phyloP scores from a whole-genome alignment of 2,888 invertebrate species.

The Morpho deidamia region DNA sequence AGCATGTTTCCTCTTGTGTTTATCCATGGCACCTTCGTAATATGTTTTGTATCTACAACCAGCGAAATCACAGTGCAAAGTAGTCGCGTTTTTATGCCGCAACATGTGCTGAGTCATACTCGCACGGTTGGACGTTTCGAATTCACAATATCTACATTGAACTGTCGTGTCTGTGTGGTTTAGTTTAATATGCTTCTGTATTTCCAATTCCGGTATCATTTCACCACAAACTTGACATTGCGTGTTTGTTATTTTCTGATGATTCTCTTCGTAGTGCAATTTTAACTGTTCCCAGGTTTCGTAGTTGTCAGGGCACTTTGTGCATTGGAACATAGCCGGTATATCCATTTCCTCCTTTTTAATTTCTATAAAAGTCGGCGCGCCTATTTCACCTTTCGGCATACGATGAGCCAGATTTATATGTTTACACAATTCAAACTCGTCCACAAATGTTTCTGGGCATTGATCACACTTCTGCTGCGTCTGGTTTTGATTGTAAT shows the following conservation, averaged over 20 bases:
- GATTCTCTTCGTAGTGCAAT: slow-evolving; percentile 53
- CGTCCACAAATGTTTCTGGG: slow-evolving; percentile 49
- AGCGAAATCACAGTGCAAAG: slow-evolving; percentile 48
- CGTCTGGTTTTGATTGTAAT: slow-evolving; percentile 21
- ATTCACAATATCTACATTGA: slow-evolving; percentile 58
- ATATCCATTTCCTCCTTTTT: slow-evolving; percentile 51
- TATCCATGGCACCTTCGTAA: slow-evolving; percentile 60
- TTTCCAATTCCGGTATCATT: slow-evolving; percentile 43
- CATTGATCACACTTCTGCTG: slow-evolving; percentile 60
- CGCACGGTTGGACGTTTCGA: slow-evolving; percentile 45
- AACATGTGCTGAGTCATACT: slow-evolving; percentile 65
- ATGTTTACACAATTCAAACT: slow-evolving; percentile 59
- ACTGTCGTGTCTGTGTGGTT: slow-evolving; percentile 39
- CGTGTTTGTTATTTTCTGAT: slow-evolving; percentile 43
- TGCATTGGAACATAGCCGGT: slow-evolving; percentile 52
- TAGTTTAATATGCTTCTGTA: slow-evolving; percentile 56
- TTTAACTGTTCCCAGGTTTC: slow-evolving; percentile 49
- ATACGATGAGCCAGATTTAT: slow-evolving; percentile 44
- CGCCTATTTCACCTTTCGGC: slow-evolving; percentile 20
- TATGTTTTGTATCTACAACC: slow-evolving; percentile 61
- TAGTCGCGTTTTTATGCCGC: slow-evolving; percentile 59
- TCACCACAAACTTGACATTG: slow-evolving; percentile 66
- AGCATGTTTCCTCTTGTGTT: slow-evolving; percentile 53
- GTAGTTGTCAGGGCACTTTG: slow-evolving; percentile 53
- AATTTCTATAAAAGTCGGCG: slow-evolving; percentile 28